Percentiles rank a stretch among this genome's conserved stretches.
phyloP scores from a whole-genome alignment of 2,888 invertebrate species.

The Aporophyla nigra region DNA sequence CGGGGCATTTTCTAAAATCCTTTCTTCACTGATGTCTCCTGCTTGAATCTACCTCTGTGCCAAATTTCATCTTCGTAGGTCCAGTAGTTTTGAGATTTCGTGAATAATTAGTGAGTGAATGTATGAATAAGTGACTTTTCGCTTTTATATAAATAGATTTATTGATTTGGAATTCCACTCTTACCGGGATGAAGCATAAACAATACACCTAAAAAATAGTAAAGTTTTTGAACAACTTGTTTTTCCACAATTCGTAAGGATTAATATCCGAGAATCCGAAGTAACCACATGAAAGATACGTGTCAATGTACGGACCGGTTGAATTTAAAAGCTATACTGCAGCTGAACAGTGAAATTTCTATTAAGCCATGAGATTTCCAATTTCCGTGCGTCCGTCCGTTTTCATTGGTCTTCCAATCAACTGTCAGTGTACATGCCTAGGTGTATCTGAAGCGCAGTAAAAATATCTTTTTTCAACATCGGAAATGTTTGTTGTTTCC shows the following conservation, averaged over 20 bases:
- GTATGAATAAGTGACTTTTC: too few relatives aligned
- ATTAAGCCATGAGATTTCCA: constrained; percentile 69
- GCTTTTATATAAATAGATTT: too few relatives aligned
- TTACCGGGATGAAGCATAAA: not conserved
- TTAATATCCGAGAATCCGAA: not conserved
- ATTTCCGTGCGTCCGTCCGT: constrained; percentile 62
- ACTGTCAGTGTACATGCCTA: constrained; percentile 25
- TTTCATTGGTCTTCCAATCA: constrained; percentile 66
- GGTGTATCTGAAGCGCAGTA: constrained; percentile 3
- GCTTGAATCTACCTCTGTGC: too few relatives aligned
- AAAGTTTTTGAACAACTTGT: not conserved
- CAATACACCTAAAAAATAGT: not conserved
- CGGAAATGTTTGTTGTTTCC: not conserved
- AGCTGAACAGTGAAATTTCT: constrained; percentile 62
- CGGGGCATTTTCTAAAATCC: too few relatives aligned
- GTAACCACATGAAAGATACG: not conserved
- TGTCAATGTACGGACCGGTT: constrained; percentile 1
- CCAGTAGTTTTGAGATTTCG: too few relatives aligned
- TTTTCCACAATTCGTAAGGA: not conserved
- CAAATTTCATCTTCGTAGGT: too few relatives aligned
- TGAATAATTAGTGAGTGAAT: too few relatives aligned
- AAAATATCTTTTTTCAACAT: constrained; percentile 14
- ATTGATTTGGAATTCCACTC: not conserved
- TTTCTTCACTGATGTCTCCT: too few relatives aligned
- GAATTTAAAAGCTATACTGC: constrained; percentile 53